A percentile compares a stretch with the other conserved stretches of the same genome.
phyloP scores from a whole-genome alignment of 2,113 vertebrate species.

The Charadrius vociferus region DNA sequence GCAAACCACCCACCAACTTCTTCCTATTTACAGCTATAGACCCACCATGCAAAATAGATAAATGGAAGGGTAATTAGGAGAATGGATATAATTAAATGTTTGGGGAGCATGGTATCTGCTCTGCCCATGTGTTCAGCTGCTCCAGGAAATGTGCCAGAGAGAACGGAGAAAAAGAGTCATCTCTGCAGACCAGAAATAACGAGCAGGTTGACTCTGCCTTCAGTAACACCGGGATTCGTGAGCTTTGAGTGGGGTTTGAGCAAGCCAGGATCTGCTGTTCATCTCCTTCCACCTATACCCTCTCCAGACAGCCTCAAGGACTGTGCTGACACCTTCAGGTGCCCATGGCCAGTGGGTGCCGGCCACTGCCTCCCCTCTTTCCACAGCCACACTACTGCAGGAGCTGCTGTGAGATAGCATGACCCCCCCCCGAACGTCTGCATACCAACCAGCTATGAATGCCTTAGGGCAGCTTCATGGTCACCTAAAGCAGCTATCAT shows the following conservation, averaged over 20 bases:
- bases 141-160: neutral
- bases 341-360: accelerated
- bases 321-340: neutral
- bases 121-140: neutral
- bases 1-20: neutral
- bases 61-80: neutral
- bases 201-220: neutral
- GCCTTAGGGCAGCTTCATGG: neutral
- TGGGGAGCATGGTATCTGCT: neutral
- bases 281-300: neutral
- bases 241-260: neutral
- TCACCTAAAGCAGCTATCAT: neutral
- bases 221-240: accelerated
- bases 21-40: neutral
- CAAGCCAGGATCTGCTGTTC: neutral
- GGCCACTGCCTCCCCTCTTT: neutral
- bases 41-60: neutral
- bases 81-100: neutral
- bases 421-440: neutral
- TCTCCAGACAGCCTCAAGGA: neutral
- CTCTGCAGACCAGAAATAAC: neutral
- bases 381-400: neutral
- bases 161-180: neutral
- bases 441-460: neutral
- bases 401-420: neutral